Conservation (phyloP, 2,797 vertebrate genomes). For the Acanthis flammea region DNA sequence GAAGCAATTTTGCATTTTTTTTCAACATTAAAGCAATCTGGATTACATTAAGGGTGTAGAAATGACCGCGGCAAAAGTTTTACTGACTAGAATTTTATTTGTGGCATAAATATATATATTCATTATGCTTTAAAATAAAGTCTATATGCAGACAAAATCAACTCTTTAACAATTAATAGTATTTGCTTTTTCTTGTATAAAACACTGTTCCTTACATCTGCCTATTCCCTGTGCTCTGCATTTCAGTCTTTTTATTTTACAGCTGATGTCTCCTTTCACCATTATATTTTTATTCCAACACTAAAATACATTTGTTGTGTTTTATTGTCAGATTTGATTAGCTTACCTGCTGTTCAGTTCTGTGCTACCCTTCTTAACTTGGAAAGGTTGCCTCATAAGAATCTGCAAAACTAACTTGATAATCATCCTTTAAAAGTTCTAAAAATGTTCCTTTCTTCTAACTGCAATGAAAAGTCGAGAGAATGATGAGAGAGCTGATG, state of each 20-base stretch:
- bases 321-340: neutral
- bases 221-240: neutral
- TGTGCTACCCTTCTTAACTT: neutral
- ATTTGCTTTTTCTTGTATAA: neutral
- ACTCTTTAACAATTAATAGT: neutral
- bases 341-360: neutral
- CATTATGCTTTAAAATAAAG: neutral
- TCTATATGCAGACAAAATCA: neutral
- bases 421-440: neutral
- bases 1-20: neutral
- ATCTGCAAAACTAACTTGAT: neutral
- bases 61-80: neutral
- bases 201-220: neutral
- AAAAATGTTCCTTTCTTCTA: neutral
- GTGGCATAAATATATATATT: neutral
- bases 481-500: neutral
- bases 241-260: neutral
- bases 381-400: neutral
- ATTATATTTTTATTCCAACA: neutral
- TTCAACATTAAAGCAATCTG: neutral
- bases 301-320: neutral
- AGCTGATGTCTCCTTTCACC: neutral
- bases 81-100: neutral
- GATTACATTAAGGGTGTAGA: neutral
- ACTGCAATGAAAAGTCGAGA: neutral